Percentiles rank a stretch among this genome's conserved stretches.
phyloP scores from a whole-genome alignment of 1,140 invertebrate species.

The Temnothorax longispinosus region DNA sequence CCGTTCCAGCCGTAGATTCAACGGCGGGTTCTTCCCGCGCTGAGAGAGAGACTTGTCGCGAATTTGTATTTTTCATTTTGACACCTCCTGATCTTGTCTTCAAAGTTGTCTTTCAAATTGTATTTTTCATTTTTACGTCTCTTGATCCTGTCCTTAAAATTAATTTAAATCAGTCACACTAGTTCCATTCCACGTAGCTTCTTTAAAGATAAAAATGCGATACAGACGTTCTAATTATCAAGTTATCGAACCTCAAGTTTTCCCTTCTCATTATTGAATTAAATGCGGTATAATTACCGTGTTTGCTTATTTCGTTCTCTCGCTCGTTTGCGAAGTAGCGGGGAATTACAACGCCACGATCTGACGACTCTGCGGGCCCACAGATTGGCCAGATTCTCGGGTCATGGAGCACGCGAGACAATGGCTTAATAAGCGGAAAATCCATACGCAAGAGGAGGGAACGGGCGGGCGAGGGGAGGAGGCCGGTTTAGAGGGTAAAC shows the following conservation, averaged over 20 bases:
- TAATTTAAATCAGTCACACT: not conserved
- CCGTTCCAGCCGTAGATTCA: not conserved
- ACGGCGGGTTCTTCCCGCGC: not conserved
- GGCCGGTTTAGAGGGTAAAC: conserved; percentile 67
- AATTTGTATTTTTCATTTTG: not conserved
- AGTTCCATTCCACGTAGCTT: not conserved
- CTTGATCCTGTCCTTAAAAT: not conserved
- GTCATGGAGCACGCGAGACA: conserved; percentile 42
- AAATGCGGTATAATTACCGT: not conserved
- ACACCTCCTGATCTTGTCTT: not conserved
- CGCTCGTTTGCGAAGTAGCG: not conserved
- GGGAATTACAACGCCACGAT: conserved; percentile 27
- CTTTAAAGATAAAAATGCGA: not conserved
- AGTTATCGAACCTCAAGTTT: not conserved
- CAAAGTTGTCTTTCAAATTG: not conserved
- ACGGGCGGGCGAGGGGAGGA: conserved; percentile 14
- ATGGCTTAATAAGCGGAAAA: conserved; percentile 56
- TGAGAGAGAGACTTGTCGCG: not conserved
- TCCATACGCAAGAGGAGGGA: not conserved
- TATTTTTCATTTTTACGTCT: no score
- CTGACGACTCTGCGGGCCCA: conserved; percentile 18
- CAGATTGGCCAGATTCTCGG: conserved; percentile 47
- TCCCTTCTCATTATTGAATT: not conserved
- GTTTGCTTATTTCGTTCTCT: not conserved
- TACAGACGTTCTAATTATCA: not conserved